Conservation (phyloP, 2,113 vertebrate genomes). For the Phrynosoma platyrhinos region DNA sequence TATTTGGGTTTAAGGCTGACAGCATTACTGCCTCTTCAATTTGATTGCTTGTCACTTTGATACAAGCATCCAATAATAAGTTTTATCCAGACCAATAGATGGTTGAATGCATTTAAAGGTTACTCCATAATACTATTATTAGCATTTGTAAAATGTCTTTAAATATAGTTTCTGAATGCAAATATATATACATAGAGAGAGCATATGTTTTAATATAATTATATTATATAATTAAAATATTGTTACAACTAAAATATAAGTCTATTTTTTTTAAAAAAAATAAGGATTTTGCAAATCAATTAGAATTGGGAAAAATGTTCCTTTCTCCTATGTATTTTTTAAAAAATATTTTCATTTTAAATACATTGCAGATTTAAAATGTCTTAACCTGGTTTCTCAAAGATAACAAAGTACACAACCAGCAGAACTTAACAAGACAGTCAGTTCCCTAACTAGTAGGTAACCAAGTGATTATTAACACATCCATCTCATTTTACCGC, state of each 20-base stretch:
- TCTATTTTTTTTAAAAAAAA: too few relatives aligned
- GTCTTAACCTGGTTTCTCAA: too few relatives aligned
- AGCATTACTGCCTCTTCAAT: constrained; percentile 36
- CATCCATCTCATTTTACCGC: not conserved
- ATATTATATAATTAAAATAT: too few relatives aligned
- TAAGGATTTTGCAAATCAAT: too few relatives aligned
- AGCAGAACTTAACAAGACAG: not conserved
- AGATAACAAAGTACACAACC: not conserved
- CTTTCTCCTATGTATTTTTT: too few relatives aligned
- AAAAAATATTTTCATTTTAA: too few relatives aligned
- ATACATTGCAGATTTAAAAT: too few relatives aligned
- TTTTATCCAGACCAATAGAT: constrained; percentile 24
- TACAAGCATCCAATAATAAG: constrained; percentile 25
- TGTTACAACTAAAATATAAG: too few relatives aligned
- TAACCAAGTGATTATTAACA: not conserved
- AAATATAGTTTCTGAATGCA: not conserved
- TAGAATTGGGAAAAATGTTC: too few relatives aligned
- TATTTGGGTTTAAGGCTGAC: constrained; percentile 24
- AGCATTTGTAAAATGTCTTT: constrained; percentile 25
- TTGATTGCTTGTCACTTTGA: constrained; percentile 41
- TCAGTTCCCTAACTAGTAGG: not conserved
- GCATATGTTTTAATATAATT: too few relatives aligned
- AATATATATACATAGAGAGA: too few relatives aligned
- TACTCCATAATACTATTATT: constrained; percentile 33
- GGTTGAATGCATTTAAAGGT: constrained; percentile 37